Conservation (phyloP, 2,888 invertebrate species). For the Brassicogethes aeneus region DNA sequence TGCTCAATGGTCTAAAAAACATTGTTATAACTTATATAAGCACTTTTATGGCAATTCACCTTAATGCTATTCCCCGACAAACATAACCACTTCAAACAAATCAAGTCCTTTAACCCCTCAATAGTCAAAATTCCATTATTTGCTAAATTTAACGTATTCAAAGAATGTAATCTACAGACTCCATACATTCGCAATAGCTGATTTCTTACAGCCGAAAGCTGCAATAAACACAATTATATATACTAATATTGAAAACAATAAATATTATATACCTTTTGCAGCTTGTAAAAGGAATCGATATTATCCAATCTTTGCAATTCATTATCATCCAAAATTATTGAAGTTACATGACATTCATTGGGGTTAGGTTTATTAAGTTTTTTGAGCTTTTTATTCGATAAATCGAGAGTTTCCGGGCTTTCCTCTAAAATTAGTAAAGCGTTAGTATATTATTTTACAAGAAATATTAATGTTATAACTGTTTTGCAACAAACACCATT, state of each 20-base stretch:
- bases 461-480: constrained; percentile 3
- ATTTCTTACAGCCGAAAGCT: constrained; percentile 82
- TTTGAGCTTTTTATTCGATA: constrained; percentile 71
- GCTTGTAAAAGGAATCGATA: constrained; percentile 69
- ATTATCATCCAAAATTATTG: constrained; percentile 76
- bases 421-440: constrained; percentile 24
- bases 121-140: constrained; percentile 83
- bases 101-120: constrained; percentile 80
- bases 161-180: constrained; percentile 67
- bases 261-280: constrained; percentile 70
- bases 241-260: constrained; percentile 9
- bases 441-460: no score
- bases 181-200: constrained; percentile 82
- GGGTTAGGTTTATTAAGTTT: constrained; percentile 68
- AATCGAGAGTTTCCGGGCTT: constrained; percentile 53
- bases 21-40: no score
- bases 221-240: constrained; percentile 29
- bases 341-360: constrained; percentile 58
- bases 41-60: constrained; percentile 34
- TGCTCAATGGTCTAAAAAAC: constrained; percentile 68
- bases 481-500: no score
- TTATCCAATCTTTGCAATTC: constrained; percentile 81
- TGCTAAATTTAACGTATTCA: constrained; percentile 74
- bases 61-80: constrained; percentile 86
- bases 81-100: constrained; percentile 71